These are phyloP conservation scores for Channa maculata DNA, from an alignment of 2,113 vertebrate species.

Conservation along the genomic window DNA sequence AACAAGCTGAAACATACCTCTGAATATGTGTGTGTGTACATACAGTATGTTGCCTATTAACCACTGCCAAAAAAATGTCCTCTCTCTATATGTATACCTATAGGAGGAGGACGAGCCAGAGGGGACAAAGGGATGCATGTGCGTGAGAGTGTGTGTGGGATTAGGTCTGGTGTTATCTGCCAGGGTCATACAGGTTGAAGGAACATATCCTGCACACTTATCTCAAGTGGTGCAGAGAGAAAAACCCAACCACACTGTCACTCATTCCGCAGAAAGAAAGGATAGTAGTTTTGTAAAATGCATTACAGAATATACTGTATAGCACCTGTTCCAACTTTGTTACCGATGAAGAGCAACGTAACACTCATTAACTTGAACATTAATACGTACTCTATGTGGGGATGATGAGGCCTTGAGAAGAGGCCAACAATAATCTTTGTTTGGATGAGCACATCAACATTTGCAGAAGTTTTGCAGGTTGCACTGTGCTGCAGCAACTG, in stretches of 20 bases:
- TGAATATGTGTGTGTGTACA: slow-evolving; percentile 58
- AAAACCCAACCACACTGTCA: slow-evolving; percentile 12
- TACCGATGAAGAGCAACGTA: too few relatives aligned
- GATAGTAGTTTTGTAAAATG: background rate
- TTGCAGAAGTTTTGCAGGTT: too few relatives aligned
- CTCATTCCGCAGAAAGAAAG: slow-evolving; percentile 20
- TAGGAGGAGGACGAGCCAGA: slow-evolving; percentile 75
- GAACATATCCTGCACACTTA: slow-evolving; percentile 79
- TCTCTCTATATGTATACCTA: slow-evolving; percentile 81
- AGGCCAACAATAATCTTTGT: too few relatives aligned
- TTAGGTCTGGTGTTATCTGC: slow-evolving; percentile 61
- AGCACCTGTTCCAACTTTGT: too few relatives aligned
- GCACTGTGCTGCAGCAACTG: too few relatives aligned
- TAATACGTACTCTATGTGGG: too few relatives aligned
- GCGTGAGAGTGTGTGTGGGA: slow-evolving; percentile 45
- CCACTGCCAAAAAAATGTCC: slow-evolving; percentile 89
- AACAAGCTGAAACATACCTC: slow-evolving; percentile 84
- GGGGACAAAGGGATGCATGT: slow-evolving; percentile 43
- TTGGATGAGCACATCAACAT: too few relatives aligned
- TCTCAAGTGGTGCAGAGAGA: slow-evolving; percentile 68
- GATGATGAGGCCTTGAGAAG: too few relatives aligned
- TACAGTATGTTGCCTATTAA: slow-evolving; percentile 47
- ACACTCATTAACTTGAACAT: too few relatives aligned
- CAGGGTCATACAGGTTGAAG: slow-evolving; percentile 75
- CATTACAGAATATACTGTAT: too few relatives aligned